Conservation (phyloP, 2,113 vertebrate genomes). For the Australoheros scitulus region DNA sequence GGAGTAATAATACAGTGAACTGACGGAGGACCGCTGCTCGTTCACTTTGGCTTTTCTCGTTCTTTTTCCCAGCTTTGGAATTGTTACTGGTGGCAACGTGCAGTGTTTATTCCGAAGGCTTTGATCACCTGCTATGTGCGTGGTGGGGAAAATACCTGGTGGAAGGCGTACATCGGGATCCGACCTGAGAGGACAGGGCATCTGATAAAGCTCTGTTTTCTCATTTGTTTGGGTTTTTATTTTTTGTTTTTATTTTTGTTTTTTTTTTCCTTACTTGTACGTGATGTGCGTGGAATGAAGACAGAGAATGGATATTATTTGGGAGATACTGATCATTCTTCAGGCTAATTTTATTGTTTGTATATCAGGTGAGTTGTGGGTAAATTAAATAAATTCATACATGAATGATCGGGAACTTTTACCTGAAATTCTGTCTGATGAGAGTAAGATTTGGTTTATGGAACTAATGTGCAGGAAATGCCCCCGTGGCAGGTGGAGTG, state of each 20-base stretch:
- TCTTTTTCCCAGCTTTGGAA: slow-evolving; percentile 42
- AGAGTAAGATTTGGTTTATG: neutral
- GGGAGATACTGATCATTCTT: slow-evolving; percentile 97
- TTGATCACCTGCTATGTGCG: slow-evolving; percentile 85
- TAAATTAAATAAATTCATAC: neutral
- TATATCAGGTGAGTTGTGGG: slow-evolving; percentile 89
- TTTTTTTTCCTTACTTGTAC: slow-evolving; percentile 68
- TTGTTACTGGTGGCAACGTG: slow-evolving; percentile 25
- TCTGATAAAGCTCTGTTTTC: slow-evolving; percentile 80
- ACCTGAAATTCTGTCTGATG: neutral
- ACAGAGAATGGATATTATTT: slow-evolving; percentile 98
- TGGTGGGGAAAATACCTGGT: slow-evolving; percentile 87
- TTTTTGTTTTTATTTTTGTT: too few species aligned
- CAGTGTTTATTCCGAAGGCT: slow-evolving; percentile 39
- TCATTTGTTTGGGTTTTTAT: neutral
- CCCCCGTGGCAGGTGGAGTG: neutral
- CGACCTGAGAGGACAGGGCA: slow-evolving; percentile 82
- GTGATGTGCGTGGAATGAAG: slow-evolving; percentile 97
- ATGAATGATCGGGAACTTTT: neutral
- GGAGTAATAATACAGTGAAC: slow-evolving; percentile 69
- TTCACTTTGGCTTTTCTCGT: slow-evolving; percentile 38
- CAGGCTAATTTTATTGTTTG: slow-evolving; percentile 96
- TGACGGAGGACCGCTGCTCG: slow-evolving; percentile 41
- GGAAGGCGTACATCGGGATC: slow-evolving; percentile 86
- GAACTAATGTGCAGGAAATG: neutral